Conservation (phyloP, 2,797 vertebrate genomes). For the Tokudaia tokunoshimensis region DNA sequence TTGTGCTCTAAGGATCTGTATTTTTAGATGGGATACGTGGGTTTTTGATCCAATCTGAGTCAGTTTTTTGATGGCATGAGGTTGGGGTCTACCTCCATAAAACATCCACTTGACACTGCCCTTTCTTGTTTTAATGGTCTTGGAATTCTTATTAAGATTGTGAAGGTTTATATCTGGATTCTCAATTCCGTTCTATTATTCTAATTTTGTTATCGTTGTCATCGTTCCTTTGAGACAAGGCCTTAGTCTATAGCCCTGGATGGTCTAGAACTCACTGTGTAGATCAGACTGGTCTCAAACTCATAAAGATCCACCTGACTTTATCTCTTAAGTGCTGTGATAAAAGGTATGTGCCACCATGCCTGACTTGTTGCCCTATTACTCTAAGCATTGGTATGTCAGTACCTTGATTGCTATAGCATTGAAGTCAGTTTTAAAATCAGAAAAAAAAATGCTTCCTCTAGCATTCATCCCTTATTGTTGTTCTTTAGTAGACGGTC, state of each 20-base stretch:
- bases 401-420: neutral
- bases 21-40: neutral
- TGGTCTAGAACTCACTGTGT: neutral
- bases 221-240: neutral
- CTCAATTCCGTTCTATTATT: neutral
- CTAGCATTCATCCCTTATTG: neutral
- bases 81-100: neutral
- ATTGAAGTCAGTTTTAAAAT: conserved; percentile 37
- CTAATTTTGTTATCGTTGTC: neutral
- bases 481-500: neutral
- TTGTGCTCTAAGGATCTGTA: neutral
- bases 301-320: neutral
- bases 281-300: neutral
- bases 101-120: neutral
- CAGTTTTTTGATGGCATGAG: neutral
- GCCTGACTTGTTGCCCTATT: neutral
- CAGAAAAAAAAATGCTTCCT: neutral
- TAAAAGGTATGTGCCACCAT: neutral
- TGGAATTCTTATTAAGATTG: neutral
- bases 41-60: conserved; percentile 14
- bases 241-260: neutral
- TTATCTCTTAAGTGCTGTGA: too few species aligned
- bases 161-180: conserved; percentile 5
- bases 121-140: conserved; percentile 13
- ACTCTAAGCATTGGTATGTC: neutral